Evolutionary conservation across 1,140 invertebrate genomes (phyloP).

Genomic region (Dinoponera quadriceps): DNA sequence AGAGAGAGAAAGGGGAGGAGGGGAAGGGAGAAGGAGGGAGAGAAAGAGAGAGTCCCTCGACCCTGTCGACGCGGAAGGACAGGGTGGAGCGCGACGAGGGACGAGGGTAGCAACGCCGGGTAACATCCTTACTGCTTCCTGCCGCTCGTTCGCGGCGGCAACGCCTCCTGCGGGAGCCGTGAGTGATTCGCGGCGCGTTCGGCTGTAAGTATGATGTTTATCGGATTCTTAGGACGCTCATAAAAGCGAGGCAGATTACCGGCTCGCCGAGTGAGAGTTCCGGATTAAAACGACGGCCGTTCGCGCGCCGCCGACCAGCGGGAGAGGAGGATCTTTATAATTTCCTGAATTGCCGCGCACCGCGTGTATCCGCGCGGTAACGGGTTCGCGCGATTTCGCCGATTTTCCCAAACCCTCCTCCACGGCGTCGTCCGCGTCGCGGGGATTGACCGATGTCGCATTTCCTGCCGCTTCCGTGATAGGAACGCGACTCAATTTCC

Average conservation of each 20-base stretch:
- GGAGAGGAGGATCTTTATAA: constrained; percentile 37
- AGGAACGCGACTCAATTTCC: constrained; percentile 9
- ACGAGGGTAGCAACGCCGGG: constrained; percentile 41
- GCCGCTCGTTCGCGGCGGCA: constrained; percentile 75
- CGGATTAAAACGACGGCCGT: constrained; percentile 63
- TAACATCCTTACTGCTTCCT: constrained; percentile 75
- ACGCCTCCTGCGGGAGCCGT: constrained; percentile 58
- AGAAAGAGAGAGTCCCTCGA: constrained; percentile 12
- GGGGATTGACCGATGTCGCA: constrained; percentile 26
- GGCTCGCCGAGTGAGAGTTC: constrained; percentile 56
- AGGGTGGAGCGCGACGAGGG: constrained; percentile 19
- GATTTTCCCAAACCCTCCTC: constrained; percentile 12
- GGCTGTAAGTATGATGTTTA: constrained; percentile 68
- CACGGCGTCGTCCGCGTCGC: not conserved
- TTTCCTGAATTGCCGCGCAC: constrained; percentile 49
- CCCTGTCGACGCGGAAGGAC: constrained; percentile 23
- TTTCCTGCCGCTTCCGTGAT: constrained; percentile 44
- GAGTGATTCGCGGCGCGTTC: constrained; percentile 74
- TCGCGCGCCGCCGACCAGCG: not conserved
- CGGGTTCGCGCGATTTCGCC: constrained; percentile 24
- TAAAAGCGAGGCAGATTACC: constrained; percentile 58
- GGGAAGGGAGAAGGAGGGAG: no score
- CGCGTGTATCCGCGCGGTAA: constrained; percentile 37
- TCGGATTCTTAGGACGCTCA: constrained; percentile 63
- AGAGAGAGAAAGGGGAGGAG: no score